A percentile compares a stretch with the other conserved stretches of the same genome.
Evolutionary conservation across 2,797 vertebrate species (phyloP).

Genomic region (Manis pentadactyla): DNA sequence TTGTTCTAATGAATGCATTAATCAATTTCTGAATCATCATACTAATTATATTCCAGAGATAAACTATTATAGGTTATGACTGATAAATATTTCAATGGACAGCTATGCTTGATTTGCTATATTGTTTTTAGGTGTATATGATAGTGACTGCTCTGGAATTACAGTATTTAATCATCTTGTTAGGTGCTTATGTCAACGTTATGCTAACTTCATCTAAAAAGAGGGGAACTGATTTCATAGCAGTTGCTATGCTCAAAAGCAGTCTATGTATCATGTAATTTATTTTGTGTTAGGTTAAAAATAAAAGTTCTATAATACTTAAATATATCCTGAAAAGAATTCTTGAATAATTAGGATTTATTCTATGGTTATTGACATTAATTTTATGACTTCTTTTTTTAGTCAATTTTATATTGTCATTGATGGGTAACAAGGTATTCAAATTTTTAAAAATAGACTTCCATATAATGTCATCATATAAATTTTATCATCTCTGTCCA

Average conservation of each 20-base stretch:
- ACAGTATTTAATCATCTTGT: not conserved
- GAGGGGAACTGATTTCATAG: not conserved
- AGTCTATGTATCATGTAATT: not conserved
- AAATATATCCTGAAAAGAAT: not conserved
- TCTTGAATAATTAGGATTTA: not conserved
- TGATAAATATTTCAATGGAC: not conserved
- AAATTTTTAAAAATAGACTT: not conserved
- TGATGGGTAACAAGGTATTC: not conserved
- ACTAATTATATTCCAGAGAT: not conserved
- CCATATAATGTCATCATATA: not conserved
- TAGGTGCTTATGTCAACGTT: not conserved
- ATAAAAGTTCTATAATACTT: not conserved
- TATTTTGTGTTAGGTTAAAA: not conserved
- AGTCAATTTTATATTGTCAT: not conserved
- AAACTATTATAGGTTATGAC: not conserved
- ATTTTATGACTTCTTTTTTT: not conserved
- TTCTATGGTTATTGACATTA: not conserved
- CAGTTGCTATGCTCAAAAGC: not conserved
- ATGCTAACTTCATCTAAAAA: not conserved
- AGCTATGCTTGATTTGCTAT: not conserved
- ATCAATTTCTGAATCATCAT: not conserved
- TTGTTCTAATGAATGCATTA: not conserved
- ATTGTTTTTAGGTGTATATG: not conserved
- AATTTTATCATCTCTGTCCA: not conserved
- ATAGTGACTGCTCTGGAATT: not conserved